Percentiles rank a stretch among this genome's conserved stretches.
phyloP scores from a whole-genome alignment of 2,888 invertebrate genomes.

The Drosophila gaucha region DNA sequence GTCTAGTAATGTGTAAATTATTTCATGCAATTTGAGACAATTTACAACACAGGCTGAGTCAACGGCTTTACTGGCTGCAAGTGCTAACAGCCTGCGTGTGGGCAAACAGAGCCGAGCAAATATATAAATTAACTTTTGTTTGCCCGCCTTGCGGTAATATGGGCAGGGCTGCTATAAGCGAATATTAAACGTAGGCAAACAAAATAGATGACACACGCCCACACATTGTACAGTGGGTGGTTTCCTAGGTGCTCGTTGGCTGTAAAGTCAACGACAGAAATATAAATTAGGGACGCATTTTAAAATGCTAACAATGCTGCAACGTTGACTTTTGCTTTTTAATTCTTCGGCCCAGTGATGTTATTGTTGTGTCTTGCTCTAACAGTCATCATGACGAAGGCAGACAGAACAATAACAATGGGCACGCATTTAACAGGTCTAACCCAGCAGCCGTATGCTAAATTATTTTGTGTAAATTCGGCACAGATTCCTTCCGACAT shows the following conservation, averaged over 20 bases:
- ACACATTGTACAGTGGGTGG: background rate
- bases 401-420: conserved; percentile 42
- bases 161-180: conserved; percentile 31
- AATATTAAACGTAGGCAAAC: conserved; percentile 64
- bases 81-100: conserved; percentile 51
- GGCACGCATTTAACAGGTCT: conserved; percentile 16
- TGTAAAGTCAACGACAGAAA: conserved; percentile 34
- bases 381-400: conserved; percentile 31
- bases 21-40: conserved; percentile 78
- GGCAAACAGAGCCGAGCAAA: conserved; percentile 61
- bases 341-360: conserved; percentile 1
- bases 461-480: conserved; percentile 67
- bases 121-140: conserved; percentile 78
- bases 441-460: conserved; percentile 54
- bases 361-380: conserved; percentile 12
- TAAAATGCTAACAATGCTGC: conserved; percentile 43
- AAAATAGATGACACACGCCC: conserved; percentile 40
- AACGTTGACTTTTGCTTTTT: conserved; percentile 54
- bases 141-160: conserved; percentile 17
- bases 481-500: conserved; percentile 68
- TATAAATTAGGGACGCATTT: conserved; percentile 49
- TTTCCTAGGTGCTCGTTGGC: background rate
- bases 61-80: conserved; percentile 46
- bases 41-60: conserved; percentile 67
- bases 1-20: conserved; percentile 80